A percentile compares a stretch with the other conserved stretches of the same genome.
Evolutionary conservation across 2,113 vertebrate genomes (phyloP).

Genomic region (Pan troglodytes): NHGRI_mPanTro3-v2.1_pri NC_072401.2:186706001-186706500

Average conservation of each 20-base stretch:
- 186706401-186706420: not conserved
- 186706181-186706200: not conserved
- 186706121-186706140: not conserved
- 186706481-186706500: not conserved
- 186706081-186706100: not conserved
- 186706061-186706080: not conserved
- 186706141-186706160: not conserved
- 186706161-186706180: not conserved
- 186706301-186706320: not conserved
- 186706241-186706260: not conserved
- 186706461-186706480: not conserved
- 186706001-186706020: not conserved
- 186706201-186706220: not conserved
- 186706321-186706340: not conserved
- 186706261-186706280: not conserved
- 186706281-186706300: not conserved
- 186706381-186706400: not conserved
- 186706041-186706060: not conserved
- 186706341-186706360: not conserved
- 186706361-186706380: not conserved
- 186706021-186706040: not conserved
- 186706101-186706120: not conserved
- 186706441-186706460: not conserved
- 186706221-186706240: slow-evolving; percentile 11
- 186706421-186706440: not conserved